Base-by-base conservation (phyloP, 2,888 invertebrate species). In the Agrochola macilenta region DNA sequence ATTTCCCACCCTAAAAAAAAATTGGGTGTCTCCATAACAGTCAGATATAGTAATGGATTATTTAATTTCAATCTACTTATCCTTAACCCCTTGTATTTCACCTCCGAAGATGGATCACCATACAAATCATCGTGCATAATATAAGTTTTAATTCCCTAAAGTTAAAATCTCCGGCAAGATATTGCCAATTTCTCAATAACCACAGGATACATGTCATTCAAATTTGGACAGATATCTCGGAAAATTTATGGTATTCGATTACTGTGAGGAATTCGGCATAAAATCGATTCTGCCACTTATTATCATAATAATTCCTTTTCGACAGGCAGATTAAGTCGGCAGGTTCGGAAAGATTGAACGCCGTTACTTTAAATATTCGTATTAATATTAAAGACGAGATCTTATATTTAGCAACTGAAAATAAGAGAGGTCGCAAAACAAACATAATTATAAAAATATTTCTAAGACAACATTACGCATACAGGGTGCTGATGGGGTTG, bases 201-300 rank as follows among this genome's bases (percentile, higher is more conserved):
- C 43, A 60, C 39, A 43, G n/a, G 76, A 68, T 60, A 84, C 69
- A 76, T 75, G 81, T 70, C 89, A 89, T 82, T 80, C 79, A 83
- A 83, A 85, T 81, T 81, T 75, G 52, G 74, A 78, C 78, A 78
- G 78, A 74, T 69, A 75, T 78, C 86, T 60, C 65, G 23, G 73
- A 17, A 78, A 79, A 85, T 87, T 78, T 87, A 89, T 83, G 78
- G 78, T 64, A 83, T 83, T 87, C 86, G 86, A 89, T 88, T 89
- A 88, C 82, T 49, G 71, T 49, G 71, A 83, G 79, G 81, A 84
- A 89, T 87, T 82, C 78, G 70, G 74, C 84, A 83, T 84, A 77
- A 85, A 84, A 88, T 85, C 76, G 85, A 88, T 89, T 85, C 66
- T 73, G 30, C 35, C 71, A 78, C 74, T 82, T 82, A 88, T 88